Evolutionary conservation across 2,888 invertebrate species (phyloP).

Genomic region (Podabrus alpinus): DNA sequence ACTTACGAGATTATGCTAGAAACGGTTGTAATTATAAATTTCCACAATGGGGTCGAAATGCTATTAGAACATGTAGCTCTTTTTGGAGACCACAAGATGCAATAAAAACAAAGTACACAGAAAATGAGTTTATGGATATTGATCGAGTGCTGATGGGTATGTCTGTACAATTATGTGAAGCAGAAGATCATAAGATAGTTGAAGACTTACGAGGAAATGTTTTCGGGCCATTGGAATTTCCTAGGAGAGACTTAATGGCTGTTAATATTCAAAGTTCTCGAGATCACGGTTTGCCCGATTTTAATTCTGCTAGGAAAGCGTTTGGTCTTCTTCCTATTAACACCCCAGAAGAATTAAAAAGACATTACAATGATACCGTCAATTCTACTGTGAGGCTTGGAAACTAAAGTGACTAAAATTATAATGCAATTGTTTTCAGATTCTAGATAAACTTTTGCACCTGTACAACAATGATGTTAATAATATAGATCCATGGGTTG

Average conservation of each 20-base stretch:
- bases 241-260: conserved; percentile 63
- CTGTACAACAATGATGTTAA: conserved; percentile 52
- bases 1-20: conserved; percentile 54
- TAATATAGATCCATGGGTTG: conserved; percentile 62
- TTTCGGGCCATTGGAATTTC: conserved; percentile 63
- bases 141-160: conserved; percentile 62
- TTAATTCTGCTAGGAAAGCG: conserved; percentile 60
- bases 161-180: conserved; percentile 59
- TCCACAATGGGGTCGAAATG: conserved; percentile 39
- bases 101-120: conserved; percentile 38
- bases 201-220: conserved; percentile 63
- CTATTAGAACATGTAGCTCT: conserved; percentile 59
- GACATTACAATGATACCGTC: background rate
- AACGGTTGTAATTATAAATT: conserved; percentile 48
- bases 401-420: background rate
- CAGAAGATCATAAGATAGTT: conserved; percentile 62
- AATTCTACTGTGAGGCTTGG: background rate
- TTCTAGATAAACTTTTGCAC: conserved; percentile 36
- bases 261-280: conserved; percentile 62
- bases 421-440: conserved; percentile 23
- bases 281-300: conserved; percentile 65
- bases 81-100: conserved; percentile 60
- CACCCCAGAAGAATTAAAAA: conserved; percentile 37
- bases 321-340: conserved; percentile 52
- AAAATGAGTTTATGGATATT: conserved; percentile 51